Conservation (phyloP, 2,113 vertebrate species). For the Motacilla alba region DNA sequence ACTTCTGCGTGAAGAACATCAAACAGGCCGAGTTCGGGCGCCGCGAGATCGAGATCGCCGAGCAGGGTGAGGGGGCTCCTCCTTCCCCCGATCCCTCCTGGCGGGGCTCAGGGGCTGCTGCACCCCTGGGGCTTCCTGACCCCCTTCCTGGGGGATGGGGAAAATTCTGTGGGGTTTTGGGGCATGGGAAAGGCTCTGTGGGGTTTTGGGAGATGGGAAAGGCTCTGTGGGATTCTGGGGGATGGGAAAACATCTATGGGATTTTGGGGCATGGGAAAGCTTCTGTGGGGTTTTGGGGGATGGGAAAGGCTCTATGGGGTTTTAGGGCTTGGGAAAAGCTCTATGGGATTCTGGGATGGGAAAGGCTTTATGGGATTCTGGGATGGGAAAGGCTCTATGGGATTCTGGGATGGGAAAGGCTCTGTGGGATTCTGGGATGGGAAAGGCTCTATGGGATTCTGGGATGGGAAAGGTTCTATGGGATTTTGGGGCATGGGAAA, state of each 20-base stretch:
- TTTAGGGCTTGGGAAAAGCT: too few species aligned
- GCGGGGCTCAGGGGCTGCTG: too few species aligned
- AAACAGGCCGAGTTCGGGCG: conserved; percentile 97
- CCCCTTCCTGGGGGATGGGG: too few species aligned
- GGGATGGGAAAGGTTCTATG: too few species aligned
- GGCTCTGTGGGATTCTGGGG: too few species aligned
- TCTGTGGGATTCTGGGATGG: too few species aligned
- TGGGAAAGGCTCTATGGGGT: background rate
- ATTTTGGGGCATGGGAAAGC: background rate
- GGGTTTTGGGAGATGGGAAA: background rate
- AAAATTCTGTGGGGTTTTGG: background rate
- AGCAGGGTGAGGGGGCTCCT: conserved; percentile 90
- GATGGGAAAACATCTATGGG: too few species aligned
- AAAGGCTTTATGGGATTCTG: background rate
- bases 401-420: background rate
- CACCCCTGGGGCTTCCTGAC: too few species aligned
- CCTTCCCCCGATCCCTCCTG: too few species aligned
- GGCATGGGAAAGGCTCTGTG: fast-evolving
- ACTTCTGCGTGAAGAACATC: conserved; percentile 99
- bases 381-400: background rate
- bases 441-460: background rate
- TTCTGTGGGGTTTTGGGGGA: background rate
- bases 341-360: too few species aligned
- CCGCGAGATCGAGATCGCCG: conserved; percentile 96
- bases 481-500: background rate